Percentiles rank a stretch among this genome's conserved stretches.
Conservation (phyloP, 2,888 invertebrate species). For the Heliothis peltigera region DNA sequence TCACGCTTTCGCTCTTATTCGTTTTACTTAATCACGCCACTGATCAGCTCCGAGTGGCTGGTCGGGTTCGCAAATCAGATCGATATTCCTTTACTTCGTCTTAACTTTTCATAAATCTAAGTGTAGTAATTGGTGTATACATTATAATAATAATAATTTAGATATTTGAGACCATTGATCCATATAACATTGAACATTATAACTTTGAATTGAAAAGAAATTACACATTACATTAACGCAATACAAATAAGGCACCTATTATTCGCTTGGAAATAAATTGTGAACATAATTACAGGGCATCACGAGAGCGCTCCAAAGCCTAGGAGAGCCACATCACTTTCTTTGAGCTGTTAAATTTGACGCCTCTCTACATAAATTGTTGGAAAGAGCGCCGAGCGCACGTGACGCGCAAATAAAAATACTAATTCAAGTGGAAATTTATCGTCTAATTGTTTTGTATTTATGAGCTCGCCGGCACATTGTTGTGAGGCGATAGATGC, state of each 20-base stretch:
- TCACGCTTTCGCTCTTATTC: slow-evolving; percentile 86
- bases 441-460: slow-evolving; percentile 85
- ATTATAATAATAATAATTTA: no score
- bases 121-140: slow-evolving; percentile 15
- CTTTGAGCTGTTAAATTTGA: slow-evolving; percentile 84
- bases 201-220: slow-evolving; percentile 14
- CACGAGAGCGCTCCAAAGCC: slow-evolving; percentile 75
- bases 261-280: slow-evolving; percentile 77
- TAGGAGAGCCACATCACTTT: slow-evolving; percentile 80
- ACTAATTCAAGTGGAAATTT: slow-evolving; percentile 84
- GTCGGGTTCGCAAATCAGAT: slow-evolving; percentile 75
- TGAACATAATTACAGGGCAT: slow-evolving; percentile 80
- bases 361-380: slow-evolving; percentile 83
- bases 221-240: slow-evolving; percentile 49
- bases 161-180: no score
- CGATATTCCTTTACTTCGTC: slow-evolving; percentile 50
- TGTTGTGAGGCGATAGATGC: slow-evolving; percentile 78
- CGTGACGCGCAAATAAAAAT: slow-evolving; percentile 87
- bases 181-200: no score
- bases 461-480: slow-evolving; percentile 80
- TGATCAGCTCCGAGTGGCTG: slow-evolving; percentile 79
- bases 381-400: slow-evolving; percentile 77
- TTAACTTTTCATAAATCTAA: slow-evolving; percentile 28
- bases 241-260: slow-evolving; percentile 70
- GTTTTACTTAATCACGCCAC: slow-evolving; percentile 83